Base-by-base conservation (phyloP, 2,113 vertebrate species). In the Tyto alba region DNA sequence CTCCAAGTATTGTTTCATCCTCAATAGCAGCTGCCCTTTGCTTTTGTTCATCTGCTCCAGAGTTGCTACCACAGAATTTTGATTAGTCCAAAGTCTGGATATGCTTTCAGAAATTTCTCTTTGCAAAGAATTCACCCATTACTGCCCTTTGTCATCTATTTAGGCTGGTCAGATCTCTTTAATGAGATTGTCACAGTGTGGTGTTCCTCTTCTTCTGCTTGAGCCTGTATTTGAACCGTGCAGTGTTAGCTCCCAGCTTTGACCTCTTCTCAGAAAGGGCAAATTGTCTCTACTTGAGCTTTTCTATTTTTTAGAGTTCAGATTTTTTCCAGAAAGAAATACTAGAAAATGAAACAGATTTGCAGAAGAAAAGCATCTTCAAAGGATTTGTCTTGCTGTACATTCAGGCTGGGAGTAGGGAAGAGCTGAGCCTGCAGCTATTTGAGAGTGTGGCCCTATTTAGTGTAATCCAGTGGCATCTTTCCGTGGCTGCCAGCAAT, bases 1-100 rank as follows among this genome's bases (percentile, higher is more conserved):
- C 17, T 78, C n/a, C 0, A 5, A 75, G 40, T 29, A 43, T 62
- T 62, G 27, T 85, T 95, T 57, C 85, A 23, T 50, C 45, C 59
- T 85, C 75, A 63, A 95, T 88, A 93, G n/a, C 85, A 57, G 56
- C 71, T 79, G 62, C 83, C 76, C 83, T 92, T 95, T 73, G 72
- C n/a, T 34, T 84, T 75, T 23, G 1, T 75, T 90, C 1, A 0
- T 43, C 59, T 69, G 55, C 47, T 80, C 45, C n/a, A 36, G 67
- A 56, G 34, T 40, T 82, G 77, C 79, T 38, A 15, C 52, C 13
- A 3, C 1, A 10, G 88, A 77, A 82, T 86, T 92, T 50, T 83
- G 83, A 68, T 87, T 59, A 85, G 75, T n/a, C 66, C 47, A 10
- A 83, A 60, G 69, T 30, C 73, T 73, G 67, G 56, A 20, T 22